Evolutionary conservation across 1,140 invertebrate species (phyloP).

Genomic region (Chionoecetes opilio): DNA sequence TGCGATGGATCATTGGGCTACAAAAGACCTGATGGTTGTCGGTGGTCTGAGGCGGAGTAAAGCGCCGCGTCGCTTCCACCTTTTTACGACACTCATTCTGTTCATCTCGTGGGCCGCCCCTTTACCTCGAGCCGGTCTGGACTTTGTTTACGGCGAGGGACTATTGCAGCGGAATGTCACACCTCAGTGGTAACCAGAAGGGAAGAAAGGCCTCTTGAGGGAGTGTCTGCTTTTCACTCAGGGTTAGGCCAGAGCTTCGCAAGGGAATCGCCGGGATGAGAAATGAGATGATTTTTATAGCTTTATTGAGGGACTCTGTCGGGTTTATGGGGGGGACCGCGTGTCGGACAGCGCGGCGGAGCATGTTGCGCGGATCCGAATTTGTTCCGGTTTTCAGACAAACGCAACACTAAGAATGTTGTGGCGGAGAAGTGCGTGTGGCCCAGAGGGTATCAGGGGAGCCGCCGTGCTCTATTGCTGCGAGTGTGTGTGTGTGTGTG

Average conservation of each 20-base stretch:
- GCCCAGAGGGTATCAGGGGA: not conserved
- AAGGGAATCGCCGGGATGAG: not conserved
- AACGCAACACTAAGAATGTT: slow-evolving; percentile 5
- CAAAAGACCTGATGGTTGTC: slow-evolving; percentile 18
- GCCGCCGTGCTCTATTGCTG: not conserved
- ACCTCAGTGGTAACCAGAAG: slow-evolving; percentile 5
- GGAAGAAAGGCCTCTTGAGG: not conserved
- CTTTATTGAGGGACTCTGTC: slow-evolving; percentile 19
- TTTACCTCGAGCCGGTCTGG: slow-evolving; percentile 12
- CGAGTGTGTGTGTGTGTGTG: not conserved
- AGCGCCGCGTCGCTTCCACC: not conserved
- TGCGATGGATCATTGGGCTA: not conserved
- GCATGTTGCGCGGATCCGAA: not conserved
- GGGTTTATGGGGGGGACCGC: slow-evolving; percentile 13
- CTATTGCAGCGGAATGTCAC: slow-evolving; percentile 17
- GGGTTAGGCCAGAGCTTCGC: not conserved
- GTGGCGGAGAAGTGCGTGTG: slow-evolving; percentile 24
- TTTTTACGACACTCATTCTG: not conserved
- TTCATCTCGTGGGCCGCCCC: not conserved
- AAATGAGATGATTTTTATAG: slow-evolving; percentile 6
- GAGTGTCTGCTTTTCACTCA: not conserved
- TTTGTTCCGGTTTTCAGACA: slow-evolving; percentile 28
- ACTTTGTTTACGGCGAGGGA: slow-evolving; percentile 3
- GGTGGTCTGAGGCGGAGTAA: slow-evolving; percentile 11
- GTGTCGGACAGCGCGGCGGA: not conserved